Percentiles rank a stretch among this genome's conserved stretches.
These are phyloP conservation scores for Rhynchopsitta pachyrhyncha DNA, from an alignment of 2,113 vertebrate species.

Conservation along the genomic window DNA sequence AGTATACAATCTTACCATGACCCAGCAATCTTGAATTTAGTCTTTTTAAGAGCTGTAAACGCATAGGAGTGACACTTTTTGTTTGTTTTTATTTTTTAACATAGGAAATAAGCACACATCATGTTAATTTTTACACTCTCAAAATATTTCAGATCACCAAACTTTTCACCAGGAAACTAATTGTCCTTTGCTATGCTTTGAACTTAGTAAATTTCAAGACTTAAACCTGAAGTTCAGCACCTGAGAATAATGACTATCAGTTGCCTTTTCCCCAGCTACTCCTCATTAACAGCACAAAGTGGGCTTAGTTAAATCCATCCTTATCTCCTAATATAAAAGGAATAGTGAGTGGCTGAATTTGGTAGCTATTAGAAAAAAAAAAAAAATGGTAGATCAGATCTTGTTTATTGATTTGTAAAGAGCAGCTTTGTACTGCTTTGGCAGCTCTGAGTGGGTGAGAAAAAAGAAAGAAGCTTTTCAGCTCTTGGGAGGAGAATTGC, in stretches of 20 bases:
- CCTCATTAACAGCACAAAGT: constrained; percentile 34
- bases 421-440: constrained; percentile 26
- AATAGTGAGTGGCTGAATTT: neutral
- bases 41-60: constrained; percentile 44
- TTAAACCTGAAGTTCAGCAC: neutral
- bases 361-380: neutral
- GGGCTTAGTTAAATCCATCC: constrained; percentile 35
- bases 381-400: constrained; percentile 21
- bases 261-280: neutral
- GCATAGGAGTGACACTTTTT: neutral
- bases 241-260: neutral
- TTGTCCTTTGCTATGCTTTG: neutral
- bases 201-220: neutral
- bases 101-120: neutral
- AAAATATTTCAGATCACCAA: neutral
- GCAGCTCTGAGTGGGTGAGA: constrained; percentile 10
- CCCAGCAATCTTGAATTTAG: constrained; percentile 39
- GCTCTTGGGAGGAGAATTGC: constrained; percentile 23
- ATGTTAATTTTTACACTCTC: neutral
- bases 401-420: constrained; percentile 63
- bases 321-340: constrained; percentile 7
- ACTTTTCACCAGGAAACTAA: neutral
- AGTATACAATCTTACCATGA: constrained; percentile 31
- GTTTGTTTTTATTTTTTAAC: neutral
- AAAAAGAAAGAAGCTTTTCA: constrained; percentile 69